Evolutionary conservation across 2,888 invertebrate species (phyloP).

Genomic region (Seira ritae): DNA sequence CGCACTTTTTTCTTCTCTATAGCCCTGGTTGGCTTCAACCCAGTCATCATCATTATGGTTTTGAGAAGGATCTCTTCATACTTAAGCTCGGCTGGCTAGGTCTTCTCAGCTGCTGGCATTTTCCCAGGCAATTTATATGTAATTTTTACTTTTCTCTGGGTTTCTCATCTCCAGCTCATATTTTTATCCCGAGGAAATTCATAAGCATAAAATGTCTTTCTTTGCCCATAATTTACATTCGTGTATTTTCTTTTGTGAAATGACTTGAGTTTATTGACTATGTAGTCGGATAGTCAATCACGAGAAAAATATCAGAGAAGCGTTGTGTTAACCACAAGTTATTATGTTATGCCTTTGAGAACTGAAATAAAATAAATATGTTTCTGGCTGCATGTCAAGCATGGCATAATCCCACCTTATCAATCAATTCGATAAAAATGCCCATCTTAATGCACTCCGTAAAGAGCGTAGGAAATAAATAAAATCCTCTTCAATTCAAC

Average conservation of each 20-base stretch:
- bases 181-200: background rate
- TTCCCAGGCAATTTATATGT: conserved; percentile 47
- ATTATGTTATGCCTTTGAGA: background rate
- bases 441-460: background rate
- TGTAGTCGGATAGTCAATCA: background rate
- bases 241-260: background rate
- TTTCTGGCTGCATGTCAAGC: background rate
- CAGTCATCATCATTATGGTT: conserved; percentile 2
- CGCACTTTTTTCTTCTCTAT: too few relatives aligned
- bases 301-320: background rate
- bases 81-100: too few relatives aligned
- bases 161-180: too few relatives aligned
- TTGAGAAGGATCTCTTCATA: background rate
- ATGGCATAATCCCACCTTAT: background rate
- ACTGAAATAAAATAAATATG: background rate
- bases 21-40: background rate
- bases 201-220: background rate
- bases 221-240: background rate
- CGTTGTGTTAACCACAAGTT: background rate
- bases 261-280: background rate
- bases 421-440: background rate
- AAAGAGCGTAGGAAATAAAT: background rate
- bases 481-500: background rate
- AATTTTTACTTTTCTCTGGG: too few relatives aligned
- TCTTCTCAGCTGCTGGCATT: conserved; percentile 45